These are phyloP conservation scores for Thripadectes ignobilis DNA, from an alignment of 2,797 vertebrate species.

Conservation along the genomic window DNA sequence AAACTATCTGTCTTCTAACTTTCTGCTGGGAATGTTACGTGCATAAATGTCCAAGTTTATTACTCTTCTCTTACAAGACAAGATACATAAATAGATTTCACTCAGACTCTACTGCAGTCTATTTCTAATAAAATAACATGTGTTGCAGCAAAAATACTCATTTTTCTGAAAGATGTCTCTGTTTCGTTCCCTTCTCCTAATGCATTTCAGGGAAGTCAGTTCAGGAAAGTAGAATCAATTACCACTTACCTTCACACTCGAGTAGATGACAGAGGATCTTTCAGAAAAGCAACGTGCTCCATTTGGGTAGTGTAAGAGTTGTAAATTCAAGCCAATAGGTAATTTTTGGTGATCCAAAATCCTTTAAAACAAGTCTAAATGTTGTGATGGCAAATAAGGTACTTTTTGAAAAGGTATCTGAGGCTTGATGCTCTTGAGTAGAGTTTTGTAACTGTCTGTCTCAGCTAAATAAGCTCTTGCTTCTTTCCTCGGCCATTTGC, in stretches of 20 bases:
- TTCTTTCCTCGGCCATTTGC: slow-evolving; percentile 75
- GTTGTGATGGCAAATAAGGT: not conserved
- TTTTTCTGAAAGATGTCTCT: not conserved
- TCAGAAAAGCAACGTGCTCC: not conserved
- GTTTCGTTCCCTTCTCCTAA: not conserved
- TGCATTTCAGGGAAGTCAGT: not conserved
- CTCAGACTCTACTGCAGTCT: not conserved
- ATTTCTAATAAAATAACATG: slow-evolving; percentile 20
- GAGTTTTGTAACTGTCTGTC: slow-evolving; percentile 73
- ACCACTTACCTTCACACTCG: slow-evolving; percentile 71
- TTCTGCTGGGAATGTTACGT: not conserved
- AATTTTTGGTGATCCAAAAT: not conserved
- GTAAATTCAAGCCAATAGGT: slow-evolving; percentile 31
- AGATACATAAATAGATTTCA: not conserved
- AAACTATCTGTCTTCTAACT: not conserved
- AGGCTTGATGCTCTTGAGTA: slow-evolving; percentile 50
- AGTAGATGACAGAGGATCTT: slow-evolving; percentile 15
- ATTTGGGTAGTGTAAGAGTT: not conserved
- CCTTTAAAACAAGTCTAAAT: not conserved
- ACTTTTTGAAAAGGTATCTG: slow-evolving; percentile 29
- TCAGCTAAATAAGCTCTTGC: slow-evolving; percentile 75
- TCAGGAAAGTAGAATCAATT: not conserved
- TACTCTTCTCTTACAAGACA: not conserved
- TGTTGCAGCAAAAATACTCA: not conserved
- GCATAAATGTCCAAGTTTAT: not conserved